phyloP scores from a whole-genome alignment of 2,113 vertebrate genomes.

The Thinocorus orbignyianus region DNA sequence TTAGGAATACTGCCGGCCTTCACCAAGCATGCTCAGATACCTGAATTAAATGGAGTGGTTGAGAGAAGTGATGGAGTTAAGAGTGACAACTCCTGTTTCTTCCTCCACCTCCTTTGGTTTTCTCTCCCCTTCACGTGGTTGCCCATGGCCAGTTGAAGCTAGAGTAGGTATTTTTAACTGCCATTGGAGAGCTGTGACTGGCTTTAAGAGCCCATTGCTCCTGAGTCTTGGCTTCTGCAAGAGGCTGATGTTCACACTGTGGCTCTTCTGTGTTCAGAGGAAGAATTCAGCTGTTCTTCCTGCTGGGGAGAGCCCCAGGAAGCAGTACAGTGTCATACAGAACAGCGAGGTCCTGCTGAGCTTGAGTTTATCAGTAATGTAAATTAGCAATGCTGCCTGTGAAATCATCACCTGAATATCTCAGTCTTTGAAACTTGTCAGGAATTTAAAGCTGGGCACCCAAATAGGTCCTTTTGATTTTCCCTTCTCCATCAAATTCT shows the following conservation, averaged over 20 bases:
- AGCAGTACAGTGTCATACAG: not conserved
- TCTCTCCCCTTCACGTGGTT: not conserved
- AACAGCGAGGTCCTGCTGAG: not conserved
- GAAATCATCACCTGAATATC: not conserved
- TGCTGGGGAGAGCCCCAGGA: not conserved
- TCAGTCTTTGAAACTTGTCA: not conserved
- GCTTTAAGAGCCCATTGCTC: not conserved
- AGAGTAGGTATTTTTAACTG: not conserved
- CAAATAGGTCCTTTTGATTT: not conserved
- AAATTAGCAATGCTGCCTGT: not conserved
- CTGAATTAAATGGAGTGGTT: not conserved
- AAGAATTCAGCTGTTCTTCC: not conserved
- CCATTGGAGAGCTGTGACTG: not conserved
- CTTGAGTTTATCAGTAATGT: not conserved
- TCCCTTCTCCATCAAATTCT: not conserved
- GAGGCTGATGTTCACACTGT: not conserved
- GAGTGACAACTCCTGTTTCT: not conserved
- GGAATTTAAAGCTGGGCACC: not conserved
- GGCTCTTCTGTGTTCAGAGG: not conserved
- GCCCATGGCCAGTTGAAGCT: not conserved
- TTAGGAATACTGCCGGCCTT: not conserved
- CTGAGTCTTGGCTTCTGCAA: not conserved
- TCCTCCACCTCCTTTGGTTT: not conserved
- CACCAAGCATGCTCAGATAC: constrained; percentile 14
- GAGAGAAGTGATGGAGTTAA: not conserved